Evolutionary conservation across 2,797 vertebrate species (phyloP), one percentile per base, ranked within the genome.

Genomic region (Xenentodon cancila): DNA sequence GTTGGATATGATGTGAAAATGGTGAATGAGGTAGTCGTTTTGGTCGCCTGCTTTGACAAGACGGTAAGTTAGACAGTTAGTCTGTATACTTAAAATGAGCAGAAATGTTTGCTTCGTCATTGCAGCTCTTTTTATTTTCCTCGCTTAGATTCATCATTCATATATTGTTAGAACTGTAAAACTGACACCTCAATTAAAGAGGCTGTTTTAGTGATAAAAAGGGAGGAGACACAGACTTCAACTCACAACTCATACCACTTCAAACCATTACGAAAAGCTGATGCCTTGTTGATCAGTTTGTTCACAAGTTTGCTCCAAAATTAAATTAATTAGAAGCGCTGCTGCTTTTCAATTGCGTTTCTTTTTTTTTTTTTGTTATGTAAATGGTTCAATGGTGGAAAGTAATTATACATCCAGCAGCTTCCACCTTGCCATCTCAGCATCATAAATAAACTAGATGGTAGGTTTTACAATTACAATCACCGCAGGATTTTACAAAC

Each of bases 381-480:
- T 56, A 73, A 22, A 75, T 79, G 59, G 50, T 43, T 66, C 47
- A 54, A 45, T 74, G 73, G 74, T 69, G 53, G 59, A 18, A 65
- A 71, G 79, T 80, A 71, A 87, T 88, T 81, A 81, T 62, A 61
- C 37, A 32, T 63, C 68, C 67, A 64, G 48, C 69, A 59, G 49
- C 73, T 71, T 80, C 73, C 49, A 79, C 81, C 75, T 88, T 73
- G 79, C 82, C 69, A 73, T 47, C 76, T 82, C 79, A 81, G 81
- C 81, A 79, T 81, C 82, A 60, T 77, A 84, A 85, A 83, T 79
- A 78, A 68, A 79, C 48, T 53, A 50, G 64, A 82, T 64, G 64
- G 59, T 76, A 46, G 60, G 1, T 68, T 87, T 89, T 76, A 71
- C 80, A 86, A 78, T 88, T 73, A 63, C 69, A 3, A 37, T 37